Evolutionary conservation across 2,113 vertebrate species (phyloP).

Genomic region (Dipodomys ordii): DNA sequence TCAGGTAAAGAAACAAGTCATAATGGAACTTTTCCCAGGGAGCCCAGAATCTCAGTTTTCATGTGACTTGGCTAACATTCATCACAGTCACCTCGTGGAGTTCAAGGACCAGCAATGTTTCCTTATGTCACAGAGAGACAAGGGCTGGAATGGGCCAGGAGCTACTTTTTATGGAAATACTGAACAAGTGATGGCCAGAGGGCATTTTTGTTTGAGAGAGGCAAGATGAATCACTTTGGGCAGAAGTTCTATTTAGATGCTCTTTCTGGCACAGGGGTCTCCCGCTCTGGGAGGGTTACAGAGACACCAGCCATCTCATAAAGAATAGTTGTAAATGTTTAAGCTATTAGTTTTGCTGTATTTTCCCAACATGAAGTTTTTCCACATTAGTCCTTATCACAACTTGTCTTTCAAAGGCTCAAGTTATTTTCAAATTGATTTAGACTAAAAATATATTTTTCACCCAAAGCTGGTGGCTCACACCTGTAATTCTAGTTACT

Average conservation of each 20-base stretch:
- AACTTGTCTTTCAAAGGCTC: background rate
- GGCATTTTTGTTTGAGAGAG: background rate
- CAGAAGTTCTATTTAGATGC: background rate
- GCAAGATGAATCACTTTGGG: background rate
- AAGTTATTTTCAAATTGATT: conserved; percentile 10
- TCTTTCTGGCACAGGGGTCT: background rate
- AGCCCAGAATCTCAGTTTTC: conserved; percentile 22
- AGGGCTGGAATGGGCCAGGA: background rate
- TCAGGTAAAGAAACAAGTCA: background rate
- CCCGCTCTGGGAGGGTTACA: background rate
- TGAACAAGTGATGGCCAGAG: background rate
- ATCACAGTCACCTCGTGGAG: background rate
- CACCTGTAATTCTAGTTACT: too few relatives aligned
- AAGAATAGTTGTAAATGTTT: background rate
- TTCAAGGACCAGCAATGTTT: background rate
- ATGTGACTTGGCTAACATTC: background rate
- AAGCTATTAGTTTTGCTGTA: background rate
- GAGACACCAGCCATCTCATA: background rate
- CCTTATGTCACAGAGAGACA: background rate
- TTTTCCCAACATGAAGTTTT: background rate
- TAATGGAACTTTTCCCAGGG: background rate
- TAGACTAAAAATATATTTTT: background rate
- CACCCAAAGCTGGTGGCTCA: too few relatives aligned
- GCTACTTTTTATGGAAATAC: background rate
- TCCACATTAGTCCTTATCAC: background rate